A percentile compares a stretch with the other conserved stretches of the same genome.
These are phyloP conservation scores for Phalanger gymnotis DNA, from an alignment of 2,797 vertebrate genomes.

Conservation along the genomic window DNA sequence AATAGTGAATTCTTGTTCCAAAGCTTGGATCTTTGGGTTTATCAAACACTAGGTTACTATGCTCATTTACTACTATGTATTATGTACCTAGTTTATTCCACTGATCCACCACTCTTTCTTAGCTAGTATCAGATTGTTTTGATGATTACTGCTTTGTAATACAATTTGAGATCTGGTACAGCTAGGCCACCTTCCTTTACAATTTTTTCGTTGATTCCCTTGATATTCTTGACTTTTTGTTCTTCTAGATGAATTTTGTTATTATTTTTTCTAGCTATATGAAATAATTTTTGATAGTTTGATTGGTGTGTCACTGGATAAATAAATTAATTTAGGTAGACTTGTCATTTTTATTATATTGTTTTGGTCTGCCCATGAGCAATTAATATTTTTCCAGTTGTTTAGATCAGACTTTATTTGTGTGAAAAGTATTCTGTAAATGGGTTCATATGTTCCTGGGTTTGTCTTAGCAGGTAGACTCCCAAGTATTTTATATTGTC, in stretches of 20 bases:
- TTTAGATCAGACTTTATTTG: neutral
- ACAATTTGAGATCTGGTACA: neutral
- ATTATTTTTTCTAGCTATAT: neutral
- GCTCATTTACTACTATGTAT: neutral
- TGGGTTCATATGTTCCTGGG: too few relatives aligned
- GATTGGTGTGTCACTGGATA: too few relatives aligned
- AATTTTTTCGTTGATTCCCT: neutral
- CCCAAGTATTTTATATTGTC: too few relatives aligned
- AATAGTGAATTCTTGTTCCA: neutral
- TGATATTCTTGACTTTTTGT: neutral
- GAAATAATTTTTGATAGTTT: neutral
- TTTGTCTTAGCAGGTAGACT: too few relatives aligned
- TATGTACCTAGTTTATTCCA: neutral
- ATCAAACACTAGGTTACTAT: neutral
- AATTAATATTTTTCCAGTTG: neutral
- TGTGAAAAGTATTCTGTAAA: neutral
- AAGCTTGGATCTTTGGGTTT: neutral
- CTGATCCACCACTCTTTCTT: neutral
- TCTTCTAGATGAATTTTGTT: neutral
- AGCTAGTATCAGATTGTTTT: neutral
- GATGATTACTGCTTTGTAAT: neutral
- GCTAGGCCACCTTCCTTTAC: neutral
- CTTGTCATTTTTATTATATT: neutral
- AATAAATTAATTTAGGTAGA: neutral
- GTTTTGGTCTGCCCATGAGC: neutral